A percentile compares a stretch with the other conserved stretches of the same genome.
These are phyloP conservation scores for Tangara arthus DNA, from an alignment of 2,797 vertebrate genomes.

Conservation along the genomic window DNA sequence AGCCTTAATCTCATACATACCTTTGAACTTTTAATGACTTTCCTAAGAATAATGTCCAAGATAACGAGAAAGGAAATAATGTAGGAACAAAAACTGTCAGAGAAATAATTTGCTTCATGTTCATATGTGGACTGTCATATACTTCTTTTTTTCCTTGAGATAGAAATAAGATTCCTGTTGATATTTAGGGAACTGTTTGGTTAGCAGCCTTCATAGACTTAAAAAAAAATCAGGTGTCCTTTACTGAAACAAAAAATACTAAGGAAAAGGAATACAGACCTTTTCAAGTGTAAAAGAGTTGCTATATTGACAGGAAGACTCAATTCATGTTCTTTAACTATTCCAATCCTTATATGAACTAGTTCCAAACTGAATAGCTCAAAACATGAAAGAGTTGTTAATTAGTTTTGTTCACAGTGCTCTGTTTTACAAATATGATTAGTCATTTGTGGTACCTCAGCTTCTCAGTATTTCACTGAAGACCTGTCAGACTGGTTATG, in stretches of 20 bases:
- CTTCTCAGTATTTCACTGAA: background rate
- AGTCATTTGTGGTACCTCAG: background rate
- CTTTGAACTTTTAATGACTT: slow-evolving; percentile 36
- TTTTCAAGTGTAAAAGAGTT: background rate
- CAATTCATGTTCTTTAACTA: background rate
- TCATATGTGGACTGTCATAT: background rate
- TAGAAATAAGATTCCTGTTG: background rate
- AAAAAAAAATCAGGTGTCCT: background rate
- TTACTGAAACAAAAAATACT: background rate
- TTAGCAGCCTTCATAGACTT: background rate
- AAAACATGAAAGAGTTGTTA: background rate
- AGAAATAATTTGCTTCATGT: background rate
- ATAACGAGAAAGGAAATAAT: background rate
- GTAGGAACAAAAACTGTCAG: background rate
- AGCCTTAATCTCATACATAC: slow-evolving; percentile 18
- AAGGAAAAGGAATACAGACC: background rate
- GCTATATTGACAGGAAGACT: background rate
- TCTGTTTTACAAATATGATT: background rate
- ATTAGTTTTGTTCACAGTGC: background rate
- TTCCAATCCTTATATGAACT: background rate
- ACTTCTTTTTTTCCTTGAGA: background rate
- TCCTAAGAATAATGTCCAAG: background rate
- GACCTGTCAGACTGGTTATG: background rate
- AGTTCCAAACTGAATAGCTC: background rate
- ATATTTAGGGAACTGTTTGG: background rate